Evolutionary conservation across 2,888 invertebrate species (phyloP), one percentile per base, ranked within the genome.

Genomic region (Stomorhina lunata): DNA sequence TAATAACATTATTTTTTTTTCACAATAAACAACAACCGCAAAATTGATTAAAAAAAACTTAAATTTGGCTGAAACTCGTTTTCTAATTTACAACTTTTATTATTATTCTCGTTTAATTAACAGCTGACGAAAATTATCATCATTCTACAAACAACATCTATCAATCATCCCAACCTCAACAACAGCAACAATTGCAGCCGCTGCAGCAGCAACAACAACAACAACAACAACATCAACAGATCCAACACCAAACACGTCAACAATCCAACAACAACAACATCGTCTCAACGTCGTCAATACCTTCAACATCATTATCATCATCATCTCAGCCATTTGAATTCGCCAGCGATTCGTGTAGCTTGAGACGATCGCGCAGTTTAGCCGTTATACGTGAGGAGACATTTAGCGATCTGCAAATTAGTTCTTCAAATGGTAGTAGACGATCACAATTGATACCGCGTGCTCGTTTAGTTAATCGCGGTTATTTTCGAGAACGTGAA

Each of bases 361-460:
- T 95, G 87, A 92, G 95, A 45, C 91, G 93, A 81, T 95, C 95
- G 87, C 92, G 95, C 87, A 95, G 95, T 88, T 93, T 95, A 88
- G 95, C 95, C 83, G 94, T 95, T 81, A 95, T 95, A 89, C 93
- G 95, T 89, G 96, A 96, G 90, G 95, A 95, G 91, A 94, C 95
- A 53, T 95, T 94, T 91, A 94, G 94, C 87, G 94, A 94, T 88
- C 92, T 94, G 87, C 94, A 94, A 90, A 93, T 94, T 87, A 93
- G 93, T 86, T 92, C 93, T 85, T 93, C 93, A 89, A 93, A 93
- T 84, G 93, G 93, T 86, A 93, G 92, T 87, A 93, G 94, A 88
- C 92, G 95, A 86, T 95, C 95, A 66, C 96, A 96, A 91, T 92
- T 96, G 77, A 96, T 96, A 91, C 96, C 96, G 79, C 93, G 96